These are phyloP conservation scores for Rattus rattus DNA, from an alignment of 2,113 vertebrate genomes.

Conservation along the genomic window DNA sequence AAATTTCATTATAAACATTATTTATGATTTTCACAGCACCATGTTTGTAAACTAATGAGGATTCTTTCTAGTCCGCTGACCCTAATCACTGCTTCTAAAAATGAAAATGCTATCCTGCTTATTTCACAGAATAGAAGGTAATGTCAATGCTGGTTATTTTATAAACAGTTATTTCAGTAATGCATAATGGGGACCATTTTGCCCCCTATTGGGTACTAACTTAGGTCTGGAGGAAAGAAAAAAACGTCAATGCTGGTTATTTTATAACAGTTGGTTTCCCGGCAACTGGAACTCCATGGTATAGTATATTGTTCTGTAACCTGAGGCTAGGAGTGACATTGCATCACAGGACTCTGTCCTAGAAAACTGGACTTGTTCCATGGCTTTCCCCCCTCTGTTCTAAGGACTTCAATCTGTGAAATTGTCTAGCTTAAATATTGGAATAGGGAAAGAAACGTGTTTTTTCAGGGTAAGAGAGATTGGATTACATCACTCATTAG, in stretches of 20 bases:
- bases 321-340: not conserved
- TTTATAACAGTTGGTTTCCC: slow-evolving; percentile 65
- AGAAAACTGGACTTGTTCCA: not conserved
- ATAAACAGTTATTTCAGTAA: too few relatives aligned
- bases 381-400: not conserved
- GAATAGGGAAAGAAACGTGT: slow-evolving; percentile 2
- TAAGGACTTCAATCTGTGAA: slow-evolving; percentile 4
- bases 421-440: slow-evolving; percentile 18
- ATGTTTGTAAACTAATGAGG: not conserved
- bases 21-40: not conserved
- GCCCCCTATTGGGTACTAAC: slow-evolving; percentile 54
- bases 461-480: not conserved
- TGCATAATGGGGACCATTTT: slow-evolving; percentile 66
- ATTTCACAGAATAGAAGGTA: slow-evolving; percentile 57
- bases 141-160: too few relatives aligned
- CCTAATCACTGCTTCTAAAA: slow-evolving; percentile 82
- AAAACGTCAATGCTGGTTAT: slow-evolving; percentile 54
- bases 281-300: slow-evolving; percentile 66
- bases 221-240: slow-evolving; percentile 36
- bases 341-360: not conserved
- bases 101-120: slow-evolving; percentile 74
- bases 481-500: not conserved
- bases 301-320: not conserved
- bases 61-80: slow-evolving; percentile 82
- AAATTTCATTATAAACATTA: not conserved